Conservation (phyloP, 53 echinoderm and acorn worm species). For the Echinometra lucunter region DNA sequence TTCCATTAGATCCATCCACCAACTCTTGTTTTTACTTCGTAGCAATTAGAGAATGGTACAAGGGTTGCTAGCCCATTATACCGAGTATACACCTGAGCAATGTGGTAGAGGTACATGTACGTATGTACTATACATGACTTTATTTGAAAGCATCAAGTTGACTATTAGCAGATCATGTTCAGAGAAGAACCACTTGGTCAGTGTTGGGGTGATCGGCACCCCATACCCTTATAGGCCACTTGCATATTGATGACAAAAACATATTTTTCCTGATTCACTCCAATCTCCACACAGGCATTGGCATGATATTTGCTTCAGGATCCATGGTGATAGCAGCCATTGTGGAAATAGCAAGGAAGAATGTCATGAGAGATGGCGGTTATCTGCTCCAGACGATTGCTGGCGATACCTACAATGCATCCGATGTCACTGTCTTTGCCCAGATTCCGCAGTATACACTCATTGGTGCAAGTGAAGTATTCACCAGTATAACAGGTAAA, state of each 20-base stretch:
- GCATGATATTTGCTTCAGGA: constrained; percentile 86
- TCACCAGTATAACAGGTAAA: constrained; percentile 89
- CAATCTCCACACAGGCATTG: constrained; percentile 78
- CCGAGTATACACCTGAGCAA: too few relatives aligned
- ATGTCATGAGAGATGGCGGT: constrained; percentile 71
- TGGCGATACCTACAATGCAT: constrained; percentile 80
- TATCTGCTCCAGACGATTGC: constrained; percentile 72
- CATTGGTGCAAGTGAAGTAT: constrained; percentile 95
- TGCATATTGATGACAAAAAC: not conserved
- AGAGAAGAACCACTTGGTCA: too few relatives aligned
- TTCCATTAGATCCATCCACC: too few relatives aligned
- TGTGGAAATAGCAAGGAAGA: constrained; percentile 80
- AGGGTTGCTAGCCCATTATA: too few relatives aligned
- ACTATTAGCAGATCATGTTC: too few relatives aligned
- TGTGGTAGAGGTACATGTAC: too few relatives aligned
- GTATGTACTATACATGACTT: too few relatives aligned
- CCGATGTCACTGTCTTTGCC: constrained; percentile 77
- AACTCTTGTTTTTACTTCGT: too few relatives aligned
- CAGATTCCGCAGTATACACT: constrained; percentile 94
- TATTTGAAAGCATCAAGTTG: too few relatives aligned
- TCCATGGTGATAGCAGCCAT: constrained; percentile 82
- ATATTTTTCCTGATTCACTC: not conserved
- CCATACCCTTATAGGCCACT: too few relatives aligned
- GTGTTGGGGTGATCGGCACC: too few relatives aligned
- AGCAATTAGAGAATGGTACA: too few relatives aligned